These are phyloP conservation scores for Clarias gariepinus DNA, from an alignment of 2,113 vertebrate genomes.

Conservation along the genomic window DNA sequence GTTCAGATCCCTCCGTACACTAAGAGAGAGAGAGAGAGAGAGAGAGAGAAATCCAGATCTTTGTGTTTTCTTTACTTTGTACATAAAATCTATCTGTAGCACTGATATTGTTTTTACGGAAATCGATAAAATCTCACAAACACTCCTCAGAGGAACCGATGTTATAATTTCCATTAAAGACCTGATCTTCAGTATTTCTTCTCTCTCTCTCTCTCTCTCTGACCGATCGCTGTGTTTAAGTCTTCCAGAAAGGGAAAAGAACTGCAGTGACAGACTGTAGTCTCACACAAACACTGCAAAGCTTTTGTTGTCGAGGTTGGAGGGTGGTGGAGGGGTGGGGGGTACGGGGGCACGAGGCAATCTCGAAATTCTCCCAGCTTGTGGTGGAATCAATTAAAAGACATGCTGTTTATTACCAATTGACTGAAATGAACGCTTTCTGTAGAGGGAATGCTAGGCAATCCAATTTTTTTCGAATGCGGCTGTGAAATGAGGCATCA, in stretches of 20 bases:
- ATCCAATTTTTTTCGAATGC: slow-evolving; percentile 60
- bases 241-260: slow-evolving; percentile 35
- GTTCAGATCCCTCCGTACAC: neutral
- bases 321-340: no score
- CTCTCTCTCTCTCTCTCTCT: slow-evolving; percentile 62
- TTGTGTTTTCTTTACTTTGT: neutral
- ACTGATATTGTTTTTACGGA: no score
- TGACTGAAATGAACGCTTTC: slow-evolving; percentile 59
- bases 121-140: no score
- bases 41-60: neutral
- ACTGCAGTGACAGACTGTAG: slow-evolving; percentile 48
- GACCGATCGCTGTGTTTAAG: slow-evolving; percentile 59
- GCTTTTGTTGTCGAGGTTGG: no score
- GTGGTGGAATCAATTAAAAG: slow-evolving; percentile 58
- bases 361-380: slow-evolving; percentile 60
- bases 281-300: slow-evolving; percentile 42
- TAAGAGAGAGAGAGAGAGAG: neutral
- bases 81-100: neutral
- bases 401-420: slow-evolving; percentile 59
- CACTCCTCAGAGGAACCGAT: neutral
- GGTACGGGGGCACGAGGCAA: slow-evolving; percentile 7
- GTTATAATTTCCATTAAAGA: slow-evolving; percentile 51
- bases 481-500: slow-evolving; percentile 58
- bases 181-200: slow-evolving; percentile 57
- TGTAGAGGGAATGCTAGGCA: slow-evolving; percentile 55